Evolutionary conservation across 2,888 invertebrate genomes (phyloP), one percentile per base, ranked within the genome.

Genomic region (Trissoscelio sp.): DNA sequence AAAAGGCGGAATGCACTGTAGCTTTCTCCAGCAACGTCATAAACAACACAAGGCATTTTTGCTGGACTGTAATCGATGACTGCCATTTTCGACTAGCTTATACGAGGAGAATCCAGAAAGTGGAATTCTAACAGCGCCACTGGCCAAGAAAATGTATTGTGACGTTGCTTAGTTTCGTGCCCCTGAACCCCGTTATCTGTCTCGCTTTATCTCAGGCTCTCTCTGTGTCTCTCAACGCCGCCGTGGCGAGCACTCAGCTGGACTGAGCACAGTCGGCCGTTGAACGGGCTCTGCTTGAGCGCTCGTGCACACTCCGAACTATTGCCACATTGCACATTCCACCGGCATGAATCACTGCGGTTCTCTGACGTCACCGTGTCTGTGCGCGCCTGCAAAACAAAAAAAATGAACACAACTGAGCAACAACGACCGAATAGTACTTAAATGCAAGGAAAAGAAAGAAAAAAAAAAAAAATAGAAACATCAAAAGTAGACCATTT

Each of bases 251-350:
- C 22, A 31, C 73, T 67, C 62, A 58, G 60, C 69, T 66, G 70
- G 66, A 24, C 24, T n/a, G n/a, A 24, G 22, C 42, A 73, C 67
- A 46, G 57, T 48, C 78, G 81, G 81, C 78, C 81, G 74, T 81
- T 79, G 82, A 82, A 78, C 83, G 80, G 75, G 80, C 80, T 83
- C 67, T 79, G 74, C 74, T 74, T 66, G 81, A 69, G 64, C 77
- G 83, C 73, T 72, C 75, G 73, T 79, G 62, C 78, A 67, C 73
- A 46, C 82, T 80, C 74, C 73, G 78, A 82, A 85, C 74, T 85
- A 86, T 88, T 88, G 88, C 88, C 87, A 88, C 89, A 89, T 86
- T 86, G 81, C 87, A 79, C 87, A 89, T 89, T 87, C 87, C 85
- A 60, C 64, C 46, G 51, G 84, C 84, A 88, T 89, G 89, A 89